These are phyloP conservation scores for Scaptomyza flava DNA, from an alignment of 2,888 invertebrate species.

Conservation along the genomic window DNA sequence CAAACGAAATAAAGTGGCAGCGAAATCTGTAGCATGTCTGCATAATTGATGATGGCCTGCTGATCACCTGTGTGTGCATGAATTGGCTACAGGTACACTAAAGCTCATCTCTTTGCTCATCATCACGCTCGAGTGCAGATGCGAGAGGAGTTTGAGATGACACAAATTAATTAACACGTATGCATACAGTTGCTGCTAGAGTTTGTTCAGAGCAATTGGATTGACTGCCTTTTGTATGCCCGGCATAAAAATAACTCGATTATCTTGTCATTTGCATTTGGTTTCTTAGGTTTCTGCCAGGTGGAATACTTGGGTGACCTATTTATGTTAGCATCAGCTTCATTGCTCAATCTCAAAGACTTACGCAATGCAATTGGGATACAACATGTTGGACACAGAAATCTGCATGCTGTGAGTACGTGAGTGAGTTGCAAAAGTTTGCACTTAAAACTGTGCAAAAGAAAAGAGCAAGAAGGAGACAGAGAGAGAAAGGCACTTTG, in stretches of 20 bases:
- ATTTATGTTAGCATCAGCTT: conserved; percentile 12
- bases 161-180: conserved; percentile 57
- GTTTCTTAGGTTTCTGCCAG: conserved; percentile 10
- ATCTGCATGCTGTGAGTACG: conserved; percentile 32
- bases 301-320: conserved; percentile 31
- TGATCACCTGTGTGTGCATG: conserved; percentile 11
- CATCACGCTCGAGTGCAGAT: conserved; percentile 7
- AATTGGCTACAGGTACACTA: not conserved
- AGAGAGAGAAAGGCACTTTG: conserved; percentile 21
- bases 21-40: conserved; percentile 52
- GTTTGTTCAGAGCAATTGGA: not conserved
- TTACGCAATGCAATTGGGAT: conserved; percentile 64
- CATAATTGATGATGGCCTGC: conserved; percentile 61
- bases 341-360: conserved; percentile 37
- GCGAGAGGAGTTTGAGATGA: conserved; percentile 12
- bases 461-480: not conserved
- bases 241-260: conserved; percentile 43
- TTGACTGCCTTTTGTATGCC: conserved; percentile 10
- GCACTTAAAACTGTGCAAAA: conserved; percentile 19
- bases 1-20: conserved; percentile 43
- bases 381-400: conserved; percentile 18
- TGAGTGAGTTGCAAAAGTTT: conserved; percentile 61
- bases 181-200: conserved; percentile 11
- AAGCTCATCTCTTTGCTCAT: conserved; percentile 10
- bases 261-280: conserved; percentile 35